Conservation (phyloP, 2,113 vertebrate genomes). For the Sula dactylatra region DNA sequence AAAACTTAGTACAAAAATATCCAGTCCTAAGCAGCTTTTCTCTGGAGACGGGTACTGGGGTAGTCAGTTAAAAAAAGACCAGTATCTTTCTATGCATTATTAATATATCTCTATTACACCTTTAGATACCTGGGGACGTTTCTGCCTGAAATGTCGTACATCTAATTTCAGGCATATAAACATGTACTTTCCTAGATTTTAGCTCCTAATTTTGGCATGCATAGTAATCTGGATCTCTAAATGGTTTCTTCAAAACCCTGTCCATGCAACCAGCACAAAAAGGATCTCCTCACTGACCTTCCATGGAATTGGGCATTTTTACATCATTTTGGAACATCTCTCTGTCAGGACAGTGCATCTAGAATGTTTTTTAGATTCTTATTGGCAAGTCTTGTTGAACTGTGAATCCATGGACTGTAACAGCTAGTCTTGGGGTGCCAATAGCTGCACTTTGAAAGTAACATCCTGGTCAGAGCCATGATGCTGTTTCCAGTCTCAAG, state of each 20-base stretch:
- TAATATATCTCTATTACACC: neutral
- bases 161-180: neutral
- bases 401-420: neutral
- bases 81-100: neutral
- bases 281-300: neutral
- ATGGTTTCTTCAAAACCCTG: neutral
- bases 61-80: neutral
- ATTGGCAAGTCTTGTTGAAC: neutral
- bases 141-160: neutral
- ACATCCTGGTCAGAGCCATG: rapidly evolving
- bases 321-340: neutral
- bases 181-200: neutral
- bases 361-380: neutral
- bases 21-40: neutral
- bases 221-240: neutral
- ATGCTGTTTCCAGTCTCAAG: neutral
- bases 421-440: neutral
- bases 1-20: neutral
- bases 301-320: neutral
- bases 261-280: neutral
- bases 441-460: neutral
- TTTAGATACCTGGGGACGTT: neutral
- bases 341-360: neutral
- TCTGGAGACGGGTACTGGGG: neutral
- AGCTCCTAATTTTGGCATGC: neutral